Evolutionary conservation across 1,140 invertebrate genomes (phyloP), one percentile per base, ranked within the genome.

Genomic region (Drosophila murphyi): DNA sequence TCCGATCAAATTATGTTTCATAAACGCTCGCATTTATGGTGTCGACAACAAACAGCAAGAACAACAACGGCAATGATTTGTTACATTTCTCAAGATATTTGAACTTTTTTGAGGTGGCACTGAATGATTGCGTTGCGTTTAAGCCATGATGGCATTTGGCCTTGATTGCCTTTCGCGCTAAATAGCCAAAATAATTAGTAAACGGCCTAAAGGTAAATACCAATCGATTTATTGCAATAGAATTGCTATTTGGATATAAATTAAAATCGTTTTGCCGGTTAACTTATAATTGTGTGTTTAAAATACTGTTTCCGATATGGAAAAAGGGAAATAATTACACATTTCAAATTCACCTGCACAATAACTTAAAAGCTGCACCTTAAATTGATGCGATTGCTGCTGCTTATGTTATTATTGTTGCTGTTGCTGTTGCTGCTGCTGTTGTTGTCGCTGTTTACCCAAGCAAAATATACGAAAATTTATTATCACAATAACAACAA

Each of bases 1-100:
- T 63, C 72, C 71, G 85, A 89, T 89, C 85, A 89, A 89, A 89
- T 89, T 89, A 89, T 89, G 85, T 89, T 89, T 89, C 85, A 89
- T 89, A 89, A 89, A 89, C 80, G 85, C 78, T 89, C 80, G 80
- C 85, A 80, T 88, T 88, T 88, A 83, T 83, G 76, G 82, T 70
- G 68, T 63, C 80, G 80, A 68, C 73, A 67, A 63, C 61, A 77
- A 82, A 88, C 39, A 43, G n/a, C 39, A 34, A 34, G 4, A 34
- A 34, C 34, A 34, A 34, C 72, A 76, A 70, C 64, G 80, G 69
- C 72, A 82, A 88, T 83, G 83, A 88, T 89, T 89, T 88, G 77
- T 88, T 89, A 89, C 71, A 88, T 70, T 89, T 83, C 74, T 45
- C 68, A 55, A 89, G 78, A 76, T 89, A 89, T 89, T 89, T 89